Conservation (phyloP, 1,140 invertebrate species). For the Ruditapes philippinarum region DNA sequence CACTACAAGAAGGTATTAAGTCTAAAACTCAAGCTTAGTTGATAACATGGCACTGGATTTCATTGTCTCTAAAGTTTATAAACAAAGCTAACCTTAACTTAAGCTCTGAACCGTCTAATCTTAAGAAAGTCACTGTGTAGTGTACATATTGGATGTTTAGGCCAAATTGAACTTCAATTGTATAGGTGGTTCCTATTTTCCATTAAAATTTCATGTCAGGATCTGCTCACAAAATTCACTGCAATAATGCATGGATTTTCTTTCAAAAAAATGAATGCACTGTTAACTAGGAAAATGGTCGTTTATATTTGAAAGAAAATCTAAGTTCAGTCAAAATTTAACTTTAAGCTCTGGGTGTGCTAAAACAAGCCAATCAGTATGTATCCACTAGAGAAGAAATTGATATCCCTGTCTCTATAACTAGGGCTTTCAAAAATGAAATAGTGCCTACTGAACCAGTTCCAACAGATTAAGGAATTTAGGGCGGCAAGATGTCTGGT, state of each 20-base stretch:
- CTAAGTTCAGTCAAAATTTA: neutral
- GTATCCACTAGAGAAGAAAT: neutral
- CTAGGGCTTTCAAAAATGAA: slow-evolving; percentile 10
- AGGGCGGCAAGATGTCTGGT: slow-evolving; percentile 45
- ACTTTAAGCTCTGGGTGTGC: slow-evolving; percentile 22
- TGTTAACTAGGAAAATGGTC: slow-evolving; percentile 5
- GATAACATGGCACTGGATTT: slow-evolving; percentile 13
- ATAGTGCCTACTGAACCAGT: slow-evolving; percentile 41
- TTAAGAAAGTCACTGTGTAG: slow-evolving; percentile 15
- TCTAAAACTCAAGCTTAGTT: neutral
- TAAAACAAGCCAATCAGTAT: slow-evolving; percentile 27
- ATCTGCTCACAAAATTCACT: slow-evolving; percentile 44
- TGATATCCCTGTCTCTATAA: slow-evolving; percentile 39
- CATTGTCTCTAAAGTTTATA: slow-evolving; percentile 21
- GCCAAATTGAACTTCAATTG: slow-evolving; percentile 41
- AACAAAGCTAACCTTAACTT: slow-evolving; percentile 11
- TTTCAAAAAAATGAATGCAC: slow-evolving; percentile 36
- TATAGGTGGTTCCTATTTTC: slow-evolving; percentile 36
- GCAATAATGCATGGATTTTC: slow-evolving; percentile 62
- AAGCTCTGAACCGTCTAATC: neutral
- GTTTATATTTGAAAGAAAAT: neutral
- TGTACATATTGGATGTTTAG: slow-evolving; percentile 34
- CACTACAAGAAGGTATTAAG: neutral
- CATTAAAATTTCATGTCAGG: slow-evolving; percentile 34
- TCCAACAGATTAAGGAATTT: slow-evolving; percentile 4